Conservation (phyloP, 1,140 invertebrate species). For the Drosophila orosa region DNA sequence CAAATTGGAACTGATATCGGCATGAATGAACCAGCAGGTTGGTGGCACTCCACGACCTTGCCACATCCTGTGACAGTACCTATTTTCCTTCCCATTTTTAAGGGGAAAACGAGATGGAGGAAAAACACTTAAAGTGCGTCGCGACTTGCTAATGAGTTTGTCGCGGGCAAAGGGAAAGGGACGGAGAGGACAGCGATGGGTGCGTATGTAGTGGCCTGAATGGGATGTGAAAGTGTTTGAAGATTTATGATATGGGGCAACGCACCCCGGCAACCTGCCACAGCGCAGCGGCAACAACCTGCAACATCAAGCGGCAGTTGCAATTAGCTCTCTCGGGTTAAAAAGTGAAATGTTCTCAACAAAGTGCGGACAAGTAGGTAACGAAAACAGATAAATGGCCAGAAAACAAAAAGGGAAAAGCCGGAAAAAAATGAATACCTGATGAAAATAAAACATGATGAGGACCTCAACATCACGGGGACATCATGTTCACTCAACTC, state of each 20-base stretch:
- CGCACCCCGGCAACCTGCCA: conserved; percentile 27
- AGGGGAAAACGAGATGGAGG: conserved; percentile 6
- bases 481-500: conserved; percentile 64
- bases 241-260: conserved; percentile 80
- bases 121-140: conserved; percentile 70
- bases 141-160: conserved; percentile 77
- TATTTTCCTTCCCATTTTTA: conserved; percentile 36
- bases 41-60: conserved; percentile 28
- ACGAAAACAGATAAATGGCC: conserved; percentile 50
- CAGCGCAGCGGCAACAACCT: conserved; percentile 23
- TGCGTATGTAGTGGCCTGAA: conserved; percentile 44
- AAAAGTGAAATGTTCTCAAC: conserved; percentile 81
- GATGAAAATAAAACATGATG: conserved; percentile 69
- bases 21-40: conserved; percentile 66
- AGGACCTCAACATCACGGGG: conserved; percentile 49
- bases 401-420: conserved; percentile 32
- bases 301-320: conserved; percentile 29
- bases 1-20: conserved; percentile 55
- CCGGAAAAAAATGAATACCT: conserved; percentile 31
- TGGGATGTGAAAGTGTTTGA: conserved; percentile 79
- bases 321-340: conserved; percentile 66
- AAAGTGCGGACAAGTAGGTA: conserved; percentile 73
- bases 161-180: conserved; percentile 49
- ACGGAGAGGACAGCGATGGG: not conserved
- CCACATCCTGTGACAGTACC: conserved; percentile 30